Evolutionary conservation across 2,797 vertebrate genomes (phyloP).

Genomic region (Choloepus didactylus): DNA sequence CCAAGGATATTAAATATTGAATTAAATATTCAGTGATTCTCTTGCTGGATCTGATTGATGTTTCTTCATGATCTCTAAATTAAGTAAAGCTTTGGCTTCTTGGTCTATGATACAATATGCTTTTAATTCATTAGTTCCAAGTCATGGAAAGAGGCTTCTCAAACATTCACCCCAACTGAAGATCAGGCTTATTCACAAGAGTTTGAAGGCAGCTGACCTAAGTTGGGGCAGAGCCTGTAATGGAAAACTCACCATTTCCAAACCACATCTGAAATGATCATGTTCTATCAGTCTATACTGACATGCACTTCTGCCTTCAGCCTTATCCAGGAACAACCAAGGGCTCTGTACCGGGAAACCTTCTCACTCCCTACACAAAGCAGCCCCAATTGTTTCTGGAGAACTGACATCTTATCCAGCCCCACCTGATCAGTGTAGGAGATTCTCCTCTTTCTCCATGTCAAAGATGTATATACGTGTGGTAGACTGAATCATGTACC

Average conservation of each 20-base stretch:
- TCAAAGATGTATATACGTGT: background rate
- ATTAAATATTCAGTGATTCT: background rate
- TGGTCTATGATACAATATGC: background rate
- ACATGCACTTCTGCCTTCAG: background rate
- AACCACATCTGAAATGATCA: background rate
- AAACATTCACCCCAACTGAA: background rate
- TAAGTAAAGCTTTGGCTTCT: background rate
- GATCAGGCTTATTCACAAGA: background rate
- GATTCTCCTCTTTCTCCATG: background rate
- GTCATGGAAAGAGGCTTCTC: slow-evolving; percentile 24
- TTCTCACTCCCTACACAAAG: background rate
- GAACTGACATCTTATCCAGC: background rate
- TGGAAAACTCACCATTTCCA: background rate
- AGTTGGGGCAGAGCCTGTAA: background rate
- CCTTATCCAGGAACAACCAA: background rate
- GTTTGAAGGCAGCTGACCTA: background rate
- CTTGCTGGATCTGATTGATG: background rate
- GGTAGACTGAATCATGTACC: no score
- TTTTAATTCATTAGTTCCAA: slow-evolving; percentile 43
- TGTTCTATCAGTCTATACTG: background rate
- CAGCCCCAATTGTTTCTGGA: background rate
- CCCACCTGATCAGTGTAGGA: background rate
- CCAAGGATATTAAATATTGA: background rate
- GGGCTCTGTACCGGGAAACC: background rate
- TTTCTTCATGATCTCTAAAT: background rate